Percentiles rank a stretch among this genome's conserved stretches.
These are phyloP conservation scores for Sterna hirundo DNA, from an alignment of 2,113 vertebrate species.

Conservation along the genomic window DNA sequence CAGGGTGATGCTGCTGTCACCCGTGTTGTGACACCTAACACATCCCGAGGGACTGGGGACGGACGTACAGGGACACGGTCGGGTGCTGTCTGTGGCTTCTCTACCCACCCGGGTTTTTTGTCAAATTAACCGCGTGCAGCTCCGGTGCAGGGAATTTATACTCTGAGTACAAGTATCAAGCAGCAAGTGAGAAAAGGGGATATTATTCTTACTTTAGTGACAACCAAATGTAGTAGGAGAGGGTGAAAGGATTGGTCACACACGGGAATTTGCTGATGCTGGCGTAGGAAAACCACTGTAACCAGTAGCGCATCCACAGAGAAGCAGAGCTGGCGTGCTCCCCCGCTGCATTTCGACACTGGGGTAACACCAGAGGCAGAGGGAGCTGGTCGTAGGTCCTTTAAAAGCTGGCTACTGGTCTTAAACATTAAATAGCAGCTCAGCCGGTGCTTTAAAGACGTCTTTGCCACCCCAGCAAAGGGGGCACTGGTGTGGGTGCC, in stretches of 20 bases:
- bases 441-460: not conserved
- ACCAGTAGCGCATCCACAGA: not conserved
- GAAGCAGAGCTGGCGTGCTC: not conserved
- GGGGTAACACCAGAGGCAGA: not conserved
- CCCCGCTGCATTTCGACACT: fast-evolving
- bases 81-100: not conserved
- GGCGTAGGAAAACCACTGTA: not conserved
- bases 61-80: fast-evolving
- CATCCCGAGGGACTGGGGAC: not conserved
- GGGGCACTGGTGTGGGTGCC: not conserved
- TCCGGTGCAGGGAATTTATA: too few relatives aligned
- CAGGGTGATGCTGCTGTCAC: not conserved
- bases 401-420: not conserved
- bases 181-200: not conserved
- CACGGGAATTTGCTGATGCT: not conserved
- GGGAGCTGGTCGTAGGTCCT: not conserved
- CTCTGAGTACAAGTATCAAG: not conserved
- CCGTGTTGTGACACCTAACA: not conserved
- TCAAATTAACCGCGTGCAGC: too few relatives aligned
- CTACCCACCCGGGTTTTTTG: fast-evolving
- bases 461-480: not conserved
- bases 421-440: not conserved
- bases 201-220: not conserved
- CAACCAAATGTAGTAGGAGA: not conserved
- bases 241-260: not conserved